Evolutionary conservation across 2,797 vertebrate genomes (phyloP), one percentile per base, ranked within the genome.

Genomic region (Sparus aurata): DNA sequence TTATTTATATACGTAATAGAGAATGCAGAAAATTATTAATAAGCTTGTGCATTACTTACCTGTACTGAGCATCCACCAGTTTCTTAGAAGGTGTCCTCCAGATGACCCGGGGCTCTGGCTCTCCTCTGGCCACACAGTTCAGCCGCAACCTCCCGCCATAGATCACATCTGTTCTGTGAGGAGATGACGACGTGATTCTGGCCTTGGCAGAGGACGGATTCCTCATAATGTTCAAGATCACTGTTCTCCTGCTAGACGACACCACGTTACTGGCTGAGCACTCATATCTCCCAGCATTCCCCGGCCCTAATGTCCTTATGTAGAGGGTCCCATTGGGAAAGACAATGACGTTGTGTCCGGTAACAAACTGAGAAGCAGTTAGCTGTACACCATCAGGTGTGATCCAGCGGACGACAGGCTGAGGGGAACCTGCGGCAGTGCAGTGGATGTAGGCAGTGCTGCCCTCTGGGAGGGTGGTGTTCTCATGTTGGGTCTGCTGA

Each of bases 251-350:
- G 58, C 96, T 95, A 4, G 93, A 86, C 2, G 96, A 96, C 63
- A 96, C 91, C 5, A 85, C 59, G 49, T 97, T 98, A 70, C 93
- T 94, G 9, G 96, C 97, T 63, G 93, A 90, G 58, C 98, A 99
- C 79, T 97, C 94, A 0, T 99, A 99, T 58, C 69, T 95, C 6
- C 98, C 98, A 1, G 92, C 90, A 75, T 98, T 94, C 30, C 70
- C 89, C 0, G 78, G 85, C 3, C 90, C 87, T 1, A 97, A 52
- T 0, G 85, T 91, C 17, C 90, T 94, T 67, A 99, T 93, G 75
- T 95, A 91, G 0, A 99, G 95, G 0, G 98, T 99, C 9, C 98
- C 98, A 10, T 99, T 99, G 61, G 97, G 96, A 83, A 98, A 98
- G 63, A 98, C 96, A 47, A 95, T 91, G 0, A 95, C 69, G 85